Conservation (phyloP, 2,888 invertebrate species). For the Argynnis bischoffii region DNA sequence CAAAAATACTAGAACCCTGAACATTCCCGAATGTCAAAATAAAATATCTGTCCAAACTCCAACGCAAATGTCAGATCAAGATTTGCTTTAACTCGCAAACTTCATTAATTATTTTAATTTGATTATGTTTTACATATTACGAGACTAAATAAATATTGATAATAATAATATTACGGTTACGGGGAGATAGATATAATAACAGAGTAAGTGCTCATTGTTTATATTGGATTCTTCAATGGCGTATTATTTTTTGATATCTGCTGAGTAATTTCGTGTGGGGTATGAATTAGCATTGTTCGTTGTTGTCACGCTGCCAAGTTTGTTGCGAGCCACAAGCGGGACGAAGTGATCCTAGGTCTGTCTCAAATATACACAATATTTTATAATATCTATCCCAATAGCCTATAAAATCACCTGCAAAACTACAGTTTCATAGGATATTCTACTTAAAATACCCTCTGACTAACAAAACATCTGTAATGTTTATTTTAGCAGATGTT, state of each 20-base stretch:
- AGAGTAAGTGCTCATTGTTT: constrained; percentile 29
- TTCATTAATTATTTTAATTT: constrained; percentile 43
- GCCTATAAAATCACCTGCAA: not conserved
- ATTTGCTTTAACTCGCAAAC: constrained; percentile 36
- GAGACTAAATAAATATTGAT: constrained; percentile 26
- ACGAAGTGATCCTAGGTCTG: constrained; percentile 20
- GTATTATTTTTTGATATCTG: constrained; percentile 41
- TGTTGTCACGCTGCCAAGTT: constrained; percentile 50
- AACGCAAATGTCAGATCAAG: constrained; percentile 33
- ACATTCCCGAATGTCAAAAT: not conserved
- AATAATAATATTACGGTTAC: constrained; percentile 16
- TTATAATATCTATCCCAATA: not conserved
- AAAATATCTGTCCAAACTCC: constrained; percentile 15
- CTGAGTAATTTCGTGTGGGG: constrained; percentile 47
- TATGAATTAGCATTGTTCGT: constrained; percentile 41
- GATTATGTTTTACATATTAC: constrained; percentile 38
- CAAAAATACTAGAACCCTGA: not conserved
- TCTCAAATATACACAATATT: constrained; percentile 8
- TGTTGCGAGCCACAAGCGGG: constrained; percentile 38
- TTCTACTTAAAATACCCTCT: not conserved
- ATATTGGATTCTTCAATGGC: constrained; percentile 25
- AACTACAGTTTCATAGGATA: not conserved
- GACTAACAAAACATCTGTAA: not conserved
- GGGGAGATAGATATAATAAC: constrained; percentile 16
- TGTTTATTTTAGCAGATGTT: not conserved